Conservation (phyloP, 2,797 vertebrate species). For the Pelodytes ibericus region DNA sequence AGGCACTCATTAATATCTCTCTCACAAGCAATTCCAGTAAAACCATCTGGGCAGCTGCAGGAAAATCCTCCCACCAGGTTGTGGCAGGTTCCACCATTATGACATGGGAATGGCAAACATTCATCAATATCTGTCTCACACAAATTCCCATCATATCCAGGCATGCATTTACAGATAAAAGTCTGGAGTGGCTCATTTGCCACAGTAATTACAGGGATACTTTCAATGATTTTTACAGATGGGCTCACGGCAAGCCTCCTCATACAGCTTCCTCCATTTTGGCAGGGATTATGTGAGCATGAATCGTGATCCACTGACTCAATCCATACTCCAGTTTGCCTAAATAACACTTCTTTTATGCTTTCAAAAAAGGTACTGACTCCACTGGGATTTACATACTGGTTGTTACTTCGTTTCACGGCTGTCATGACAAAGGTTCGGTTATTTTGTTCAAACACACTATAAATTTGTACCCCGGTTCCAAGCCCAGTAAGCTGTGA, state of each 20-base stretch:
- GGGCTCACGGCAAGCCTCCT: constrained; percentile 83
- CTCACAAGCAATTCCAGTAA: constrained; percentile 94
- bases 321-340: constrained; percentile 90
- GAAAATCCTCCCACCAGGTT: constrained; percentile 95
- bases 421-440: constrained; percentile 91
- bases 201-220: constrained; percentile 86
- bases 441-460: constrained; percentile 85
- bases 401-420: constrained; percentile 81
- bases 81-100: constrained; percentile 89
- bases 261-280: constrained; percentile 92
- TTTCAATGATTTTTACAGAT: constrained; percentile 79
- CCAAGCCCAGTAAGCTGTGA: constrained; percentile 92
- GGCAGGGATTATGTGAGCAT: constrained; percentile 87
- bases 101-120: constrained; percentile 91
- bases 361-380: constrained; percentile 97
- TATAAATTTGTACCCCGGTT: constrained; percentile 87
- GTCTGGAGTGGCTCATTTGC: constrained; percentile 86
- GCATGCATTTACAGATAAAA: constrained; percentile 89
- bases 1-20: constrained; percentile 96
- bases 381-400: constrained; percentile 91
- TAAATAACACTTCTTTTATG: constrained; percentile 88
- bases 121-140: constrained; percentile 91
- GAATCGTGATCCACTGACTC: constrained; percentile 93
- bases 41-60: constrained; percentile 92
- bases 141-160: constrained; percentile 85